These are phyloP conservation scores for Sebastes minor DNA, from an alignment of 2,797 vertebrate genomes.

Conservation along the genomic window DNA sequence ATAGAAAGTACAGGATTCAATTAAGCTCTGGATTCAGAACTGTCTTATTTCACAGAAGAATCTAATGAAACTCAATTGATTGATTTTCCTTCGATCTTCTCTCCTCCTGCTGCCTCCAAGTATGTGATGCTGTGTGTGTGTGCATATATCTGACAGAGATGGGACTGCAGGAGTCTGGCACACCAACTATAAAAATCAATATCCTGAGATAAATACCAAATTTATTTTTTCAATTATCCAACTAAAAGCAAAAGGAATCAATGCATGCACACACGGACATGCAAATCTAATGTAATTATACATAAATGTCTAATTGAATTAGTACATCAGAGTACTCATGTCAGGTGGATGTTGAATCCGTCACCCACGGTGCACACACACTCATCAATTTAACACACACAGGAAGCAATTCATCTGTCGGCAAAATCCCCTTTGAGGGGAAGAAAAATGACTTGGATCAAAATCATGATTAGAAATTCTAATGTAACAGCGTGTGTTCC, in stretches of 20 bases:
- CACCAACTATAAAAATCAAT: neutral
- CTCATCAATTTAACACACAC: neutral
- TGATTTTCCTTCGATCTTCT: neutral
- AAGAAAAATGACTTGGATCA: neutral
- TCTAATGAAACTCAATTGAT: neutral
- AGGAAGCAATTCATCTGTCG: neutral
- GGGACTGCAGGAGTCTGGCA: neutral
- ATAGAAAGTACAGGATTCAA: neutral
- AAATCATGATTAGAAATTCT: conserved; percentile 13
- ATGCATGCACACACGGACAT: neutral
- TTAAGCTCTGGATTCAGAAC: neutral
- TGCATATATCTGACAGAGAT: neutral
- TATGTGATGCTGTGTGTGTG: neutral
- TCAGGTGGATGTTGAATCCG: neutral
- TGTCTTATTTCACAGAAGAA: neutral
- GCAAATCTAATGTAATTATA: neutral
- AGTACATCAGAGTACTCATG: neutral
- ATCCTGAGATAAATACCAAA: neutral
- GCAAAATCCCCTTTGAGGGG: neutral
- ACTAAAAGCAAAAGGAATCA: neutral
- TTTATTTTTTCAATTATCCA: neutral
- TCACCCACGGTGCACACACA: neutral
- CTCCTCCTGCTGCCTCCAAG: neutral
- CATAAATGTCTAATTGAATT: neutral
- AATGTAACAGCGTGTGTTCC: neutral